Evolutionary conservation across 1,140 invertebrate genomes (phyloP), one percentile per base, ranked within the genome.

Genomic region (Drosophila orosa): DNA sequence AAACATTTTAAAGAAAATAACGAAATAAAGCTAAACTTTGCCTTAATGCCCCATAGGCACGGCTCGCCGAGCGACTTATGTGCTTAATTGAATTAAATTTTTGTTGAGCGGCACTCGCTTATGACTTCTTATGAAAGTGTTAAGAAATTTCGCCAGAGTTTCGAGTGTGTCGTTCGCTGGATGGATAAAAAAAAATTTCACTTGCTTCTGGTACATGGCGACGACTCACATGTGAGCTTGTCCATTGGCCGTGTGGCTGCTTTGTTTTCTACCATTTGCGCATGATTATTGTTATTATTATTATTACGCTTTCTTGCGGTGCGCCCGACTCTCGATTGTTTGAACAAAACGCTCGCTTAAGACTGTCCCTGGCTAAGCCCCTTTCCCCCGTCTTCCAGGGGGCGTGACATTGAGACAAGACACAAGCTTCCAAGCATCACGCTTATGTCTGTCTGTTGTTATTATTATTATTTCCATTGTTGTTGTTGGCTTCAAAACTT

Each of bases 51-150:
- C 10, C 8, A 50, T 9, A 58, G 52, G 39, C 61, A 74, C 48
- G 72, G 35, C 54, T 52, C 73, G 78, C 58, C 72, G 74, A 82
- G 69, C 78, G 77, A 65, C 82, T 85, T 82, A 72, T 85, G 74
- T 78, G 78, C 61, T 87, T 87, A 75, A 85, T 50, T 82, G 81
- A 78, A 87, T 82, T 72, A 72, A 75, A 59, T 15, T 25, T 71
- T 54, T 52, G 5, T 15, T 33, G n/a, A 33, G 29, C 47, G 17
- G 40, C 47, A 45, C 33, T 45, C 12, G 44, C 56, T 57, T 52
- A 82, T 72, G 82, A 78, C 78, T 85, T 85, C 82, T 87, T 87
- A 82, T 75, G 78, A 85, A 85, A 85, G 82, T 86, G 79, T 86
- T 82, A 61, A 87, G 79, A 82, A 86, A 85, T 87, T 85, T 85